A percentile compares a stretch with the other conserved stretches of the same genome.
These are phyloP conservation scores for Graphium colonna DNA, from an alignment of 2,888 invertebrate species.

Conservation along the genomic window DNA sequence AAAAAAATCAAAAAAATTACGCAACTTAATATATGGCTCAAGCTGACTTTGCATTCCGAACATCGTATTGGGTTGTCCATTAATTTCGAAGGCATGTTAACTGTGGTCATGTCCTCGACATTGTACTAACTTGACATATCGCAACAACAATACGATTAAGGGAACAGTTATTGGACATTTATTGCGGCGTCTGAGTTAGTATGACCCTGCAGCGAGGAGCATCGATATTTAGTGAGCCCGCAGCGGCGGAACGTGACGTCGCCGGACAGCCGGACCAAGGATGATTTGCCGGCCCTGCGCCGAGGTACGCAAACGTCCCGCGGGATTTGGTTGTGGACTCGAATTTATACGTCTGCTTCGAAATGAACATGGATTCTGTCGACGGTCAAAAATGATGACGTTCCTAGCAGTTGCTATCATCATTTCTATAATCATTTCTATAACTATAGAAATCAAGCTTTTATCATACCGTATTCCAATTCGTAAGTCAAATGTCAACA, in stretches of 20 bases:
- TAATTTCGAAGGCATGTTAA: too few species aligned
- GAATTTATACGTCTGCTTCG: constrained; percentile 68
- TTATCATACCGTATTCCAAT: too few species aligned
- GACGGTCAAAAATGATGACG: too few species aligned
- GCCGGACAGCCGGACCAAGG: constrained; percentile 49
- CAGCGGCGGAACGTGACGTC: constrained; percentile 54
- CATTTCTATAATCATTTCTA: too few species aligned
- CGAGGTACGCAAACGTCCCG: constrained; percentile 47
- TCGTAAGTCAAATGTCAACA: too few species aligned
- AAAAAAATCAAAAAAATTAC: too few species aligned
- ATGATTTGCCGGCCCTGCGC: constrained; percentile 42
- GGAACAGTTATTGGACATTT: constrained; percentile 18
- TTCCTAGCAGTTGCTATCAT: too few species aligned
- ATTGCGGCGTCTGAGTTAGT: constrained; percentile 16
- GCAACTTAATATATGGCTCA: not conserved
- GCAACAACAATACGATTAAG: constrained; percentile 18
- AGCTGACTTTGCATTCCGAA: not conserved
- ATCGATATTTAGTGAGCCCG: constrained; percentile 55
- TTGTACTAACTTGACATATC: constrained; percentile 16
- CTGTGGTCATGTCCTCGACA: too few species aligned
- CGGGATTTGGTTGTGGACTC: constrained; percentile 44
- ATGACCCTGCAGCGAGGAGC: constrained; percentile 31
- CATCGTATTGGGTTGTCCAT: too few species aligned
- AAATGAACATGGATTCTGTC: constrained; percentile 43
- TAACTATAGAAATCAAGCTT: too few species aligned